Base-by-base conservation (phyloP, 2,797 vertebrate species). In the Sebastiscus tertius region DNA sequence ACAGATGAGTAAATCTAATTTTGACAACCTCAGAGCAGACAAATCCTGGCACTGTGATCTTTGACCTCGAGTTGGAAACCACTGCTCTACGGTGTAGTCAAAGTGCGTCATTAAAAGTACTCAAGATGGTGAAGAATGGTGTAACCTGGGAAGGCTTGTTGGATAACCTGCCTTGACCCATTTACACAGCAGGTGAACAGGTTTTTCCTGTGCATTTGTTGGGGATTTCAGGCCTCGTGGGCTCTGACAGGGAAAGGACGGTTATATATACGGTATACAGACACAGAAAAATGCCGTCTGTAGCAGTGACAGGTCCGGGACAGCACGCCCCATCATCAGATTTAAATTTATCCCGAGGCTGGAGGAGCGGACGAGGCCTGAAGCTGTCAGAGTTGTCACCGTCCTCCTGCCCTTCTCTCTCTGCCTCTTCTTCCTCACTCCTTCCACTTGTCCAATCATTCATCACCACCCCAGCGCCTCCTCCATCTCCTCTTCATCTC, bases 351-450 rank as follows among this genome's bases (percentile, higher is more conserved):
- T 75, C 88, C 46, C 5, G 69, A 27, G 54, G 65, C 75, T 71
- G 83, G 66, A 86, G 77, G 85, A 80, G 68, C 10, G 61, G 59
- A 83, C 62, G 24, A 69, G 70, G 79, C 34, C 85, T 66, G 87
- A 72, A 31, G 76, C 78, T 91, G 92, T 91, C 90, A 86, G 68
- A 85, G 79, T 74, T 93, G 90, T 94, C 92, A 91, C 80, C 79
- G 29, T 81, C 52, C 61, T 68, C 75, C 56, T 72, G 76, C 31
- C 79, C 81, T 86, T 82, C 64, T 73, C 55, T 1, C 22, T 72
- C 87, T 76, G 79, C 77, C 55, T 39, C 77, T 4, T 22, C 61
- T 76, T 81, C 31, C 62, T 71, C 70, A 22, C 56, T 69, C 33
- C 73, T 80, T 85, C 83, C 77, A 77, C 81, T 76, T 66, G 71